Percentiles rank a stretch among this genome's conserved stretches.
phyloP scores from a whole-genome alignment of 2,888 invertebrate genomes.

The Eretmocerus hayati region DNA sequence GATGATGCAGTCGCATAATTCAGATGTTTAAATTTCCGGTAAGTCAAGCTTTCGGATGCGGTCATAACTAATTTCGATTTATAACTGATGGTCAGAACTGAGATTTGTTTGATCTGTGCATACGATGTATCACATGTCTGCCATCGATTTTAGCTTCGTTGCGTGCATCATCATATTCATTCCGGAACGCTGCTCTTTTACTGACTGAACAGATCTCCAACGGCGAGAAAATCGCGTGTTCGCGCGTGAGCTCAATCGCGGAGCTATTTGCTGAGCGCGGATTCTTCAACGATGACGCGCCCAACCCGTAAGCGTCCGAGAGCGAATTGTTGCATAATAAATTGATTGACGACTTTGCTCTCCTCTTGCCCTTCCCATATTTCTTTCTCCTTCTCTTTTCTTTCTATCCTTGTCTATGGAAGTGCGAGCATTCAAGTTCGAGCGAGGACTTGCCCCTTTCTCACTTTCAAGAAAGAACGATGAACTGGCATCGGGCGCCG shows the following conservation, averaged over 20 bases:
- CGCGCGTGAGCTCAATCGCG: slow-evolving; percentile 8
- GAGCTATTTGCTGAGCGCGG: slow-evolving; percentile 14
- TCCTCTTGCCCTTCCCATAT: background rate
- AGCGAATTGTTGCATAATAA: slow-evolving; percentile 17
- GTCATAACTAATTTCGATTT: no score
- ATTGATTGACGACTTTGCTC: slow-evolving; percentile 5
- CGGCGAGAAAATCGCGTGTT: background rate
- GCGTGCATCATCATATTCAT: no score
- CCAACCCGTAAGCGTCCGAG: background rate
- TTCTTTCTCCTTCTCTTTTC: background rate
- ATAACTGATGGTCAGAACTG: no score
- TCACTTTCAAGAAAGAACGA: slow-evolving; percentile 8
- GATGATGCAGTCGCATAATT: no score
- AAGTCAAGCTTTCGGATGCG: no score
- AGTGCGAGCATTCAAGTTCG: background rate
- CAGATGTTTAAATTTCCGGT: no score
- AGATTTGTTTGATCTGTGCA: no score
- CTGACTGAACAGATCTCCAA: no score
- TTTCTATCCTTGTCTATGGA: background rate
- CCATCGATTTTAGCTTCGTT: no score
- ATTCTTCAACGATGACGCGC: slow-evolving; percentile 18
- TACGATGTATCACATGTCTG: no score
- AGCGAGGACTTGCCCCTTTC: slow-evolving; percentile 14
- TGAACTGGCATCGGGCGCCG: no score
- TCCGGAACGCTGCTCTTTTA: no score